A percentile compares a stretch with the other conserved stretches of the same genome.
phyloP scores from a whole-genome alignment of 1,140 invertebrate genomes.

The Lamellibrachia luymesi region DNA sequence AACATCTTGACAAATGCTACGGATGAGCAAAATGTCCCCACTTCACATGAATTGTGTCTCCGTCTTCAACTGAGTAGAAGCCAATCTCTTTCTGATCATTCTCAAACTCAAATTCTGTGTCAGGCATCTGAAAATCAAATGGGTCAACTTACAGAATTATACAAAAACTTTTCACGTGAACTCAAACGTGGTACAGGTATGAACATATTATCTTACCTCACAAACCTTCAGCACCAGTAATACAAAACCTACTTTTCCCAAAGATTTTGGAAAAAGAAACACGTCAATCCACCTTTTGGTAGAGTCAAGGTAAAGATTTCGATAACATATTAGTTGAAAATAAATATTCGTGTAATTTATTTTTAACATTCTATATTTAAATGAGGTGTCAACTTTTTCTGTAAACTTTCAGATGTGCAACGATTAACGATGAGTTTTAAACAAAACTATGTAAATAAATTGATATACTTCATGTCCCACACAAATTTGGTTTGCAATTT shows the following conservation, averaged over 20 bases:
- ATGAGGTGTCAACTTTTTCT: too few species aligned
- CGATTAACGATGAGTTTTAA: too few species aligned
- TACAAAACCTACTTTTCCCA: too few species aligned
- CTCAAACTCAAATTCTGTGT: conserved; percentile 71
- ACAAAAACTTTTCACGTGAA: not conserved
- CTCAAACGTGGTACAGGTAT: not conserved
- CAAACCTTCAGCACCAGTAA: too few species aligned
- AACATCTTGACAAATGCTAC: not conserved
- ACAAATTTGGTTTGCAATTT: too few species aligned
- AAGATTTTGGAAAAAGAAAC: not conserved
- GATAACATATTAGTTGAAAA: too few species aligned
- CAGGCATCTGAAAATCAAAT: conserved; percentile 58
- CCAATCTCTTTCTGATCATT: conserved; percentile 77
- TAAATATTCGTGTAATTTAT: too few species aligned
- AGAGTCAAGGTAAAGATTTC: too few species aligned
- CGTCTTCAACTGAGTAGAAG: conserved; percentile 81
- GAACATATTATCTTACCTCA: not conserved
- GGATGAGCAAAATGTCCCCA: conserved; percentile 57
- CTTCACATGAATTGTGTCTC: conserved; percentile 73
- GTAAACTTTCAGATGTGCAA: too few species aligned
- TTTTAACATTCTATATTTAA: too few species aligned
- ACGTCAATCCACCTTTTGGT: not conserved
- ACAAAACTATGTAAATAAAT: too few species aligned
- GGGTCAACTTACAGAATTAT: not conserved
- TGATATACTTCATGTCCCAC: too few species aligned